These are phyloP conservation scores for Lethenteron camtschaticum DNA, from an alignment of 2,113 vertebrate species.

Conservation along the genomic window DNA sequence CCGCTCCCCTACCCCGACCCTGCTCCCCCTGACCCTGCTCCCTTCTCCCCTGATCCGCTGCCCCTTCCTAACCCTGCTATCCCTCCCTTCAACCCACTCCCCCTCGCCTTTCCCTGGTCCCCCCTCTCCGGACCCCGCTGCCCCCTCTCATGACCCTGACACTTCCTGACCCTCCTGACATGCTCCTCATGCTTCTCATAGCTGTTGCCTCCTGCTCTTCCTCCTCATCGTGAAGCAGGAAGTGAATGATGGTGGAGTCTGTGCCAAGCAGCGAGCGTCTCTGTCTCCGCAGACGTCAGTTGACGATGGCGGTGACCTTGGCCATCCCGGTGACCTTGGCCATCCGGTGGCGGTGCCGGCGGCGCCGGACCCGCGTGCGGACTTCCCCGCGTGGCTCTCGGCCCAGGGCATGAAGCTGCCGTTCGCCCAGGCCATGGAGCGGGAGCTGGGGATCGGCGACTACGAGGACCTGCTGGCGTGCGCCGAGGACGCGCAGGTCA, in stretches of 20 bases:
- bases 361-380: background rate
- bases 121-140: background rate
- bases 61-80: too few relatives aligned
- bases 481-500: background rate
- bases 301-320: too few relatives aligned
- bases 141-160: background rate
- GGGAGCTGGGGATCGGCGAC: background rate
- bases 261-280: too few relatives aligned
- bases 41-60: too few relatives aligned
- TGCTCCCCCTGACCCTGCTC: too few relatives aligned
- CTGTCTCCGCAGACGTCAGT: too few relatives aligned
- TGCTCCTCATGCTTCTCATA: background rate
- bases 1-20: too few relatives aligned
- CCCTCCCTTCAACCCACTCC: background rate
- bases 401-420: background rate
- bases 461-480: background rate
- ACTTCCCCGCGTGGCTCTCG: background rate
- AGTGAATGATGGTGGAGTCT: too few relatives aligned
- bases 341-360: background rate
- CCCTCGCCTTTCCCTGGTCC: background rate
- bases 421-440: background rate
- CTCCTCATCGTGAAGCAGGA: background rate
- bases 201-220: background rate
- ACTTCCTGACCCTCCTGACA: background rate
- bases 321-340: too few relatives aligned